Conservation (phyloP, 2,888 invertebrate genomes). For the Heteromurus nitidus region DNA sequence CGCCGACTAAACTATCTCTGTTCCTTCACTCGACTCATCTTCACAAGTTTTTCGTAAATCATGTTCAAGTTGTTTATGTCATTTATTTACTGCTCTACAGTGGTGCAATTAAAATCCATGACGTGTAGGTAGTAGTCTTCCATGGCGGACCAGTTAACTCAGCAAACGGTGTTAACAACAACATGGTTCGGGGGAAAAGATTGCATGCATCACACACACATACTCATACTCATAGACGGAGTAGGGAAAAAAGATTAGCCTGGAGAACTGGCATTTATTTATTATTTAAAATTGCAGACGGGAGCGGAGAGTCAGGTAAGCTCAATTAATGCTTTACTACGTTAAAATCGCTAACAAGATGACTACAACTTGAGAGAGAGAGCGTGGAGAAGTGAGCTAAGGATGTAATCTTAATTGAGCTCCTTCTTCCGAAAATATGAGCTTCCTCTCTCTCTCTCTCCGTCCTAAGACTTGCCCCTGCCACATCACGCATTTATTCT, state of each 20-base stretch:
- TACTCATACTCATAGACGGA: too few species aligned
- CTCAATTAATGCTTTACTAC: conserved; percentile 4
- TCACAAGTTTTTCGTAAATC: conserved; percentile 45
- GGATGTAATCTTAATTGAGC: neutral
- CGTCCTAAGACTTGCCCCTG: neutral
- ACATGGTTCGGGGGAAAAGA: too few species aligned
- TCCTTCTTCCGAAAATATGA: conserved; percentile 2
- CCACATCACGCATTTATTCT: neutral
- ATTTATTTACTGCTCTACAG: conserved; percentile 57
- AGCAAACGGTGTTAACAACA: neutral
- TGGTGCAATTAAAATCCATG: conserved; percentile 50
- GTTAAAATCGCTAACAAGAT: neutral
- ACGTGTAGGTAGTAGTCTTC: conserved; percentile 10
- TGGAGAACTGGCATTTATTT: conserved; percentile 17
- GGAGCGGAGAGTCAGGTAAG: conserved; percentile 1
- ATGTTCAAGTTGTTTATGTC: conserved; percentile 57
- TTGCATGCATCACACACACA: too few species aligned
- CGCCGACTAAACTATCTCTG: too few species aligned
- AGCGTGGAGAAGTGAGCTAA: neutral
- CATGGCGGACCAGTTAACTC: neutral
- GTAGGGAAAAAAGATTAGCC: too few species aligned
- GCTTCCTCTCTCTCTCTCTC: neutral
- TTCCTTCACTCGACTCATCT: conserved; percentile 3
- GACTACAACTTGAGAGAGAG: too few species aligned
- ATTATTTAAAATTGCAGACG: conserved; percentile 12